A percentile compares a stretch with the other conserved stretches of the same genome.
These are phyloP conservation scores for Idris sp. DNA, from an alignment of 1,140 invertebrate genomes.

Conservation along the genomic window DNA sequence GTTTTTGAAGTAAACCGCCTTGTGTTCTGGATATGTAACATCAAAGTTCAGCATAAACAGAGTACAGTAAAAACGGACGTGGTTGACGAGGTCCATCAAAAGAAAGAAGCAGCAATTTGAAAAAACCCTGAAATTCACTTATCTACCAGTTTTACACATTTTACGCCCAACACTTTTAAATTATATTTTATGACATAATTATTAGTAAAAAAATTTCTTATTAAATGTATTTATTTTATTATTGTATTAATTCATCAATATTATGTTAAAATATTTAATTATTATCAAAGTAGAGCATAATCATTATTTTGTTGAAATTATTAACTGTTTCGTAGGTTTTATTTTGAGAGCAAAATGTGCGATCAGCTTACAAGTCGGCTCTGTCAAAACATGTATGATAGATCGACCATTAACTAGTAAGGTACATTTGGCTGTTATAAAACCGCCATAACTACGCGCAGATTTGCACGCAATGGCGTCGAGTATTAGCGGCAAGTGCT, in stretches of 20 bases:
- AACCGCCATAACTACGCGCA: slow-evolving; percentile 63
- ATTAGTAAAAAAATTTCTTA: too few species aligned
- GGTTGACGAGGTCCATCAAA: slow-evolving; percentile 20
- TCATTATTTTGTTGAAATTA: too few species aligned
- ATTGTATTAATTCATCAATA: too few species aligned
- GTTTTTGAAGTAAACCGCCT: slow-evolving; percentile 52
- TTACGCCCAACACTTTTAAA: slow-evolving; percentile 7
- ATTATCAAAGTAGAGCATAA: too few species aligned
- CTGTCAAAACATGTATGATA: slow-evolving; percentile 71
- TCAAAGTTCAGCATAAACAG: slow-evolving; percentile 23
- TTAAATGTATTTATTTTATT: too few species aligned
- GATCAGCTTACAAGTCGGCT: slow-evolving; percentile 69
- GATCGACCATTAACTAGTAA: slow-evolving; percentile 68
- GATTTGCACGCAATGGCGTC: slow-evolving; percentile 63
- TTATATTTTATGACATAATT: too few species aligned
- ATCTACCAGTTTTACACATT: slow-evolving; percentile 33
- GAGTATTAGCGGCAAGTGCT: slow-evolving; percentile 50
- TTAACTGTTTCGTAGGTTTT: slow-evolving; percentile 6
- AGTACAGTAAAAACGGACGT: slow-evolving; percentile 15
- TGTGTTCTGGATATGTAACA: slow-evolving; percentile 50
- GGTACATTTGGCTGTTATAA: slow-evolving; percentile 63
- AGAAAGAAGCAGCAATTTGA: slow-evolving; percentile 31
- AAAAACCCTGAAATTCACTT: slow-evolving; percentile 34
- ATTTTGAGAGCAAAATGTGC: slow-evolving; percentile 5
- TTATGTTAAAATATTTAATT: background rate